A percentile compares a stretch with the other conserved stretches of the same genome.
phyloP scores from a whole-genome alignment of 2,797 vertebrate species.

The Pangasius larnaudii region DNA sequence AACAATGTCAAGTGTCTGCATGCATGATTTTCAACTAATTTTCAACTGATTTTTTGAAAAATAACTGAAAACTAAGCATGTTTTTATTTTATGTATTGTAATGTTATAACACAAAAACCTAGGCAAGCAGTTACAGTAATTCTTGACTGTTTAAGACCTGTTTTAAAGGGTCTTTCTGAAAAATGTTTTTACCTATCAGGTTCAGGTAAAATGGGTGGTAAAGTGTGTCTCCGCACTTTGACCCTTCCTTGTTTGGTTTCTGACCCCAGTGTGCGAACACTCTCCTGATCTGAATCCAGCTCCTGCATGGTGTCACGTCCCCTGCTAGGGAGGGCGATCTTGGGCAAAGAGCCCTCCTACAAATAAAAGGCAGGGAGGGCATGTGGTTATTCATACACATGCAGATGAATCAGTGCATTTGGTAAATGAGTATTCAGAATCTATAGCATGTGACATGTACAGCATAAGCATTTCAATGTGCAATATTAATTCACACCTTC shows the following conservation, averaged over 20 bases:
- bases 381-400: not conserved
- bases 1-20: not conserved
- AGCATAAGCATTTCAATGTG: not conserved
- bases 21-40: not conserved
- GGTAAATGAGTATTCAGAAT: not conserved
- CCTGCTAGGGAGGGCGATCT: slow-evolving; percentile 69
- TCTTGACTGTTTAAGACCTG: not conserved
- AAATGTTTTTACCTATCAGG: slow-evolving; percentile 68
- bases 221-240: slow-evolving; percentile 70
- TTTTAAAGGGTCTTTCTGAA: not conserved
- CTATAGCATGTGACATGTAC: not conserved
- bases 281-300: slow-evolving; percentile 83
- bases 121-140: not conserved
- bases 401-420: not conserved
- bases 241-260: slow-evolving; percentile 68
- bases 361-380: not conserved
- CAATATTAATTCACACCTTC: slow-evolving; percentile 71
- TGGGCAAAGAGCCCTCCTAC: slow-evolving; percentile 84
- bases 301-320: slow-evolving; percentile 74
- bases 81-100: not conserved
- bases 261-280: slow-evolving; percentile 69
- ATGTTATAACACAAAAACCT: not conserved
- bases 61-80: not conserved
- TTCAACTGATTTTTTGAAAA: not conserved
- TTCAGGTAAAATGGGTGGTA: slow-evolving; percentile 81